A percentile compares a stretch with the other conserved stretches of the same genome.
These are phyloP conservation scores for Eupithecia exiguata DNA, from an alignment of 2,888 invertebrate species.

Conservation along the genomic window DNA sequence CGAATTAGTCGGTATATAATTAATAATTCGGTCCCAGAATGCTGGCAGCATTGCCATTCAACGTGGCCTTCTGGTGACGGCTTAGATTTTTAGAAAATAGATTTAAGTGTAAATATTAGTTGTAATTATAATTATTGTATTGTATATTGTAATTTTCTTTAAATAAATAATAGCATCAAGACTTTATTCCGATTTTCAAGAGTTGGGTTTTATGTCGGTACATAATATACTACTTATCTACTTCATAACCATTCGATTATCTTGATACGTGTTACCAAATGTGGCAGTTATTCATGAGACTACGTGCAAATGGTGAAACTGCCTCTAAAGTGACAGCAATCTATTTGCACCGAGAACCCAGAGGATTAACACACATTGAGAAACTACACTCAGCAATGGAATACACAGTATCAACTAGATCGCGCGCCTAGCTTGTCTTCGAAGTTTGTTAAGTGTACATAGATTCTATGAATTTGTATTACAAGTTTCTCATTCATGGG, in stretches of 20 bases:
- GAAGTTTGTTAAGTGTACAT: neutral
- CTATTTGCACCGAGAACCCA: slow-evolving; percentile 26
- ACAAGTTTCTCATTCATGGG: neutral
- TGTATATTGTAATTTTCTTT: no score
- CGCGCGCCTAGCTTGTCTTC: slow-evolving; percentile 12
- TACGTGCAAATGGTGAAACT: neutral
- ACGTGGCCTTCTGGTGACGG: no score
- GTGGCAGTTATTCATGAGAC: neutral
- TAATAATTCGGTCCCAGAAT: no score
- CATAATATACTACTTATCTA: neutral
- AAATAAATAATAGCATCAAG: no score
- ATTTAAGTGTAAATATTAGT: no score
- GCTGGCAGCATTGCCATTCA: no score
- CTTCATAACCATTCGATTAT: neutral
- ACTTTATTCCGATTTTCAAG: no score
- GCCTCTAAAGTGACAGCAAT: neutral
- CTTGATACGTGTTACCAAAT: neutral
- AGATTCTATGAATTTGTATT: no score
- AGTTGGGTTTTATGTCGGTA: no score
- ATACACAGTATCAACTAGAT: slow-evolving; percentile 29
- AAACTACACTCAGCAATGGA: slow-evolving; percentile 19
- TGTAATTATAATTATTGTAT: no score
- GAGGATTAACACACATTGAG: slow-evolving; percentile 22
- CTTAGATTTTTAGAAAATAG: no score
- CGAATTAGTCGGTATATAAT: no score